phyloP scores from a whole-genome alignment of 2,888 invertebrate genomes.

The Andrena fulva region DNA sequence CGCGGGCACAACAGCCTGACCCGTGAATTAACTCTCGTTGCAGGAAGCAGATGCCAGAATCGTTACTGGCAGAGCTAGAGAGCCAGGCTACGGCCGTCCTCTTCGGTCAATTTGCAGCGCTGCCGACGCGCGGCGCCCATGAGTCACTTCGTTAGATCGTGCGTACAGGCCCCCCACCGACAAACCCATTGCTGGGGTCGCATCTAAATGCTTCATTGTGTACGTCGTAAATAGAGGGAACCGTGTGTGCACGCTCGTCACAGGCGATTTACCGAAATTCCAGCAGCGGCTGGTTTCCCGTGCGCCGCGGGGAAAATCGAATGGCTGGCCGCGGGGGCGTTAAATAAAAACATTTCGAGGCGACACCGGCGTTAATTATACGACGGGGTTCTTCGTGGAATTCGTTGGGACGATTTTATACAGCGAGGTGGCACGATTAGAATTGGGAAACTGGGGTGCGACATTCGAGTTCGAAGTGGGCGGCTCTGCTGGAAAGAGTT shows the following conservation, averaged over 20 bases:
- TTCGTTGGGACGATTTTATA: neutral
- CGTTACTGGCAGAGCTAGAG: conserved; percentile 39
- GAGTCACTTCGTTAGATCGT: conserved; percentile 64
- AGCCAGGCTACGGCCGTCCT: conserved; percentile 33
- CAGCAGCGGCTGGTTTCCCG: conserved; percentile 34
- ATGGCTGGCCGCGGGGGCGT: neutral
- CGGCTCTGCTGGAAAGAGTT: neutral
- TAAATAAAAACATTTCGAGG: conserved; percentile 26
- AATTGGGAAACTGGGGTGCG: neutral
- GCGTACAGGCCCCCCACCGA: conserved; percentile 26
- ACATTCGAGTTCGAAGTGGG: neutral
- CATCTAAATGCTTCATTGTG: conserved; percentile 54
- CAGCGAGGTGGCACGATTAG: neutral
- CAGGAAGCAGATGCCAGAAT: conserved; percentile 54
- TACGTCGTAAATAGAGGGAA: conserved; percentile 33
- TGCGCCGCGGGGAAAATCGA: conserved; percentile 45
- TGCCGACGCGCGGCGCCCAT: conserved; percentile 51
- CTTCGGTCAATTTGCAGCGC: conserved; percentile 67
- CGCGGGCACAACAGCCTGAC: neutral
- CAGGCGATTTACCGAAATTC: conserved; percentile 58
- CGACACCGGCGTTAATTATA: neutral
- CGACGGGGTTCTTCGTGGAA: neutral
- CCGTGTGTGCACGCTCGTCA: conserved; percentile 43
- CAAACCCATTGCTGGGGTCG: conserved; percentile 27
- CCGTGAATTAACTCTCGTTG: conserved; percentile 63